Base-by-base conservation (phyloP, 2,888 invertebrate genomes). In the Apamea anceps region DNA sequence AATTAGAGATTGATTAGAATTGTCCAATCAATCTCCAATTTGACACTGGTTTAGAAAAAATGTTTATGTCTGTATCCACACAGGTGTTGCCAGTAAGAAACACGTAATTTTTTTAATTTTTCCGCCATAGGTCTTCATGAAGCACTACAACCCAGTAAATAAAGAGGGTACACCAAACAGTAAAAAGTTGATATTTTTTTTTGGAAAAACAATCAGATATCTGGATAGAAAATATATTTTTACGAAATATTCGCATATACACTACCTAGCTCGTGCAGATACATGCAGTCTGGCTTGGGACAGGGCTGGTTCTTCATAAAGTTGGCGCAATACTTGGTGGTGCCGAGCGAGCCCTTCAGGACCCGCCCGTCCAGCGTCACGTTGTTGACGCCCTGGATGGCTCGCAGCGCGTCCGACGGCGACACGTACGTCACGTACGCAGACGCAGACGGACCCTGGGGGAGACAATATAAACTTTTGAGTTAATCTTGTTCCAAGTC, bases 301-400 rank as follows among this genome's bases (percentile, higher is more conserved):
- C 99, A 99, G 91, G 98, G 98, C 96, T 99, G 99, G 97, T 99
- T 99, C 96, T 99, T 99, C 98, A 99, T 99, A 96, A 99, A 99
- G 97, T 99, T 99, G 95, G 99, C 99, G 97, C 99, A 99, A 97
- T 99, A 99, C 97, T 99, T 99, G 91, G 99, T 99, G 91, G 99
- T 99, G 87, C 99, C 99, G 90, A 99, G 97, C 91, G 99, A 99
- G 89, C 99, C 99, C 97, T 99, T 99, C 91, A 99, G 98, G 91
- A 99, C 98, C 92, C 99, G 97, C 72, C 99, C 99, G 97, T 99
- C 99, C 93, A 99, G 98, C 95, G 98, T 98, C 92, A 99, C 98
- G 97, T 99, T 99, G 97, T 99, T 99, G 89, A 99, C 99, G 94
- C 99, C 98, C 97, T 99, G 98, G 94, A 99, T 99, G 85, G 99